A percentile compares a stretch with the other conserved stretches of the same genome.
phyloP scores from a whole-genome alignment of 2,113 vertebrate genomes.

The Felis catus region DNA sequence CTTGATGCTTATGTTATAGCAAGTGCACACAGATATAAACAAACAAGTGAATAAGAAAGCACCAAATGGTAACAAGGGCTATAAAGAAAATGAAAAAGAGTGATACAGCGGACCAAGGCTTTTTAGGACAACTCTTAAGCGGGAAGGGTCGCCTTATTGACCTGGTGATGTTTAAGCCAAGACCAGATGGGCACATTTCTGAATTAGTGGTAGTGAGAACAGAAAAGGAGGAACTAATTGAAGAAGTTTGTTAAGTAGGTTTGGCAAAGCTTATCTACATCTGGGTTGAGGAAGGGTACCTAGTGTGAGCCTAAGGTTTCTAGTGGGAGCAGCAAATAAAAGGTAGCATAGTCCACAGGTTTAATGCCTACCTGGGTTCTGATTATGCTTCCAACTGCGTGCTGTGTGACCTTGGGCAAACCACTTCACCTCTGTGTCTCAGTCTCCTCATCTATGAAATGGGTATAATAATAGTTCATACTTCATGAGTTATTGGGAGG shows the following conservation, averaged over 20 bases:
- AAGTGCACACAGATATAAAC: not conserved
- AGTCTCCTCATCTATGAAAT: not conserved
- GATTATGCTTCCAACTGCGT: accelerated
- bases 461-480: not conserved
- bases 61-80: not conserved
- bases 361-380: no score
- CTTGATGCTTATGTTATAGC: not conserved
- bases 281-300: not conserved
- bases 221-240: not conserved
- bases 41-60: not conserved
- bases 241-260: not conserved
- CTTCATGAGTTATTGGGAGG: not conserved
- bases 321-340: not conserved
- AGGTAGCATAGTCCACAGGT: not conserved
- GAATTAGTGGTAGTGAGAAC: not conserved
- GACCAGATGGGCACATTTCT: not conserved
- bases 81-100: not conserved
- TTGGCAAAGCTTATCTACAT: not conserved
- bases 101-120: not conserved
- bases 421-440: not conserved
- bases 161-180: not conserved
- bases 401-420: not conserved
- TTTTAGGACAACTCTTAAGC: not conserved
- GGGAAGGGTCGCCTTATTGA: not conserved
- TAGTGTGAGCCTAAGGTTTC: not conserved